Evolutionary conservation across 2,797 vertebrate species (phyloP), one percentile per base, ranked within the genome.

Genomic region (Tadarida brasiliensis): DNA sequence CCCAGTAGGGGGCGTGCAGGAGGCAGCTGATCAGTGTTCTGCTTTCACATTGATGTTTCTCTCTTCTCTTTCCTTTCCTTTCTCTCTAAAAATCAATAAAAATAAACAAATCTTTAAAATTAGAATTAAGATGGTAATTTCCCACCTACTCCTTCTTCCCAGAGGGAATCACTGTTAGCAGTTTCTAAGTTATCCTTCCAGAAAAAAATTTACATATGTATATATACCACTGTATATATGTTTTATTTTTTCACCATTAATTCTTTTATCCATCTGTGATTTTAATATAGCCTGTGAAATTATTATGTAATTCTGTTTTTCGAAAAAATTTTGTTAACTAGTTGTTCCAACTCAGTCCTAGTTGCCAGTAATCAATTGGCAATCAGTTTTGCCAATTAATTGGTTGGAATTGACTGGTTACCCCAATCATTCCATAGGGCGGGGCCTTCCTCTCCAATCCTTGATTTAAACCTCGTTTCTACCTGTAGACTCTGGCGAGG

Each of bases 231-330:
- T 47, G 26, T 67, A 19, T 65, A 28, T 47, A 35, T 30, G 61
- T 65, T 94, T 78, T 71, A 81, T 51, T 84, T 59, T 91, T 70
- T 57, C 19, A 33, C 10, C 51, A 14, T 76, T 63, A 74, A 87
- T 88, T 80, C 22, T 89, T 67, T 89, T 44, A 47, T 65, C 73
- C 65, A 71, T 70, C 39, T 90, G 9, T 47, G 33, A 54, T 57
- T 86, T 95, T 90, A 78, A 70, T 63, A 51, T 39, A 87, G 17
- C 30, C 65, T 80, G n/a, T 92, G 71, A 95, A 90, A 70, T 59
- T 47, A 30, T 82, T 65, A 35, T 14, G 2, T 73, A 92, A 71
- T 74, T 87, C 39, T 20, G 9, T 49, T 93, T 74, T 73, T 30
- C 1, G 56, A 9, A 78, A 77, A 61, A 73, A 68, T 51, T 59